Conservation (phyloP, 2,888 invertebrate genomes). For the Ramazzottius varieornatus region DNA sequence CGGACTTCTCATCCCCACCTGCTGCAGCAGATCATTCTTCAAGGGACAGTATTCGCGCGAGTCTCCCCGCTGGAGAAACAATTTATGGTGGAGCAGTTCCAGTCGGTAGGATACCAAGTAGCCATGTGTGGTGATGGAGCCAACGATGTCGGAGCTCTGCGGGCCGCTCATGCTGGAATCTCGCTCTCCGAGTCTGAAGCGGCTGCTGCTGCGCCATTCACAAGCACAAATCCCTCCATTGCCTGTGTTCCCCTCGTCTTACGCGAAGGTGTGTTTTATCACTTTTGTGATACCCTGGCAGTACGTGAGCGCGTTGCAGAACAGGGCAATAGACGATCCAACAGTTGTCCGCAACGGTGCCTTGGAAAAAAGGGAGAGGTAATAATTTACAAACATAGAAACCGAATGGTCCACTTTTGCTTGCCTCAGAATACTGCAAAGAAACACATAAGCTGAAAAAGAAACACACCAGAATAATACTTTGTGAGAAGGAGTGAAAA, state of each 20-base stretch:
- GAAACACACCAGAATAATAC: too few species aligned
- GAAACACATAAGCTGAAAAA: too few species aligned
- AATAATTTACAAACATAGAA: too few species aligned
- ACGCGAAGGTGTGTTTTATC: too few species aligned
- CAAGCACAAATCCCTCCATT: constrained; percentile 56
- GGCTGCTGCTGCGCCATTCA: constrained; percentile 77
- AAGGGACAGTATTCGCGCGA: constrained; percentile 63
- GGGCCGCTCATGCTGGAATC: constrained; percentile 73
- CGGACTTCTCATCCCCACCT: constrained; percentile 40
- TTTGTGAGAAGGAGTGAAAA: too few species aligned
- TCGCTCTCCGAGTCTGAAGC: constrained; percentile 73
- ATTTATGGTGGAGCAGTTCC: constrained; percentile 59
- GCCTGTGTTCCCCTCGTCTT: constrained; percentile 55
- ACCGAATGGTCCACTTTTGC: too few species aligned
- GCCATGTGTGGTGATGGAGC: constrained; percentile 94
- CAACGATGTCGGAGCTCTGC: constrained; percentile 78
- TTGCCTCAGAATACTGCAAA: too few species aligned
- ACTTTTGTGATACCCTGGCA: too few species aligned
- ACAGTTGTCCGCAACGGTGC: too few species aligned
- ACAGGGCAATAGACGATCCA: too few species aligned
- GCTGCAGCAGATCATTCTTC: constrained; percentile 30
- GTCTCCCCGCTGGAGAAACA: constrained; percentile 79
- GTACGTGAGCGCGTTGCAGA: too few species aligned
- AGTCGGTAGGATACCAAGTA: constrained; percentile 33
- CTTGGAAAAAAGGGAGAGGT: too few species aligned